A percentile compares a stretch with the other conserved stretches of the same genome.
phyloP scores from a whole-genome alignment of 2,113 vertebrate species.

The Xiphias gladius region DNA sequence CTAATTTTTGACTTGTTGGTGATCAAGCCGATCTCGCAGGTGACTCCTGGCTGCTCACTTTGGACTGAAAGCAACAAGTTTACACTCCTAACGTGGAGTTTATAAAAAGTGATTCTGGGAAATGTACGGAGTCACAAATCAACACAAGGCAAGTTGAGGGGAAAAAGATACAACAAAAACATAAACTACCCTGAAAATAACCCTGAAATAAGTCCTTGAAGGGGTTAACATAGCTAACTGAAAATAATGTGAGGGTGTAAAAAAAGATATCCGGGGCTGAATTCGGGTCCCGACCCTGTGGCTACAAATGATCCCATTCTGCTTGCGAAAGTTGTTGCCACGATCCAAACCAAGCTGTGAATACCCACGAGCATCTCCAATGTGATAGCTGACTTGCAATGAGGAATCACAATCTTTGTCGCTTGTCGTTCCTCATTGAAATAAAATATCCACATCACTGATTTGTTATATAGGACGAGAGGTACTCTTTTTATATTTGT shows the following conservation, averaged over 20 bases:
- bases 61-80: too few species aligned
- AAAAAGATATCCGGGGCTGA: neutral
- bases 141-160: neutral
- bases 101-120: neutral
- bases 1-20: constrained; percentile 1
- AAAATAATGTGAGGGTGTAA: neutral
- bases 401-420: neutral
- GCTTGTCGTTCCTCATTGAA: neutral
- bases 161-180: neutral
- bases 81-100: too few species aligned
- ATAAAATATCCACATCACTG: neutral
- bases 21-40: neutral
- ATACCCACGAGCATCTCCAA: neutral
- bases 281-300: neutral
- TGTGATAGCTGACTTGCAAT: neutral
- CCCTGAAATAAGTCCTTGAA: neutral
- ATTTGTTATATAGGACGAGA: neutral
- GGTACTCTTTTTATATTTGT: neutral
- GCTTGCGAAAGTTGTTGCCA: neutral
- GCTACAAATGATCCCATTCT: neutral
- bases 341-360: neutral
- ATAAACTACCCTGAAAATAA: neutral
- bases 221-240: neutral
- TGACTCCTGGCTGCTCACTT: neutral
- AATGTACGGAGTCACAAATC: neutral